Evolutionary conservation across 2,888 invertebrate species (phyloP).

Genomic region (Eretmocerus hayati): DNA sequence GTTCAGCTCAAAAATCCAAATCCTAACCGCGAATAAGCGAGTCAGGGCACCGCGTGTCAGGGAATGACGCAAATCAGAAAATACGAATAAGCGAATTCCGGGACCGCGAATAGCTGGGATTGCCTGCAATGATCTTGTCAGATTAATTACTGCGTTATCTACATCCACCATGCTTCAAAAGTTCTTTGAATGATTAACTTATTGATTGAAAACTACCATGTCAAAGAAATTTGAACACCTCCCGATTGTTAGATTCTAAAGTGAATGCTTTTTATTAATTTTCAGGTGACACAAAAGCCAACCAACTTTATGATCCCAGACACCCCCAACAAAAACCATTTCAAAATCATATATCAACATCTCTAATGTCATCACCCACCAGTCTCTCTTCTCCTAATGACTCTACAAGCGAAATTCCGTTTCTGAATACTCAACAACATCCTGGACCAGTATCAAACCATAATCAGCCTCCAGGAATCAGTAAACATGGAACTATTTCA

Average conservation of each 20-base stretch:
- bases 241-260: neutral
- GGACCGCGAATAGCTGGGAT: too few relatives aligned
- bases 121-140: too few relatives aligned
- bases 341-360: conserved; percentile 21
- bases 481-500: conserved; percentile 13
- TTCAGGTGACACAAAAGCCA: conserved; percentile 12
- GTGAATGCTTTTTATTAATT: neutral
- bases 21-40: too few relatives aligned
- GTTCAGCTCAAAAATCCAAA: too few relatives aligned
- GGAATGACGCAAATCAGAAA: too few relatives aligned
- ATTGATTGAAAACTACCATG: too few relatives aligned
- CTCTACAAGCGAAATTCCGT: conserved; percentile 23
- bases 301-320: too few relatives aligned
- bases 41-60: too few relatives aligned
- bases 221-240: neutral
- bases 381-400: conserved; percentile 32
- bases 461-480: conserved; percentile 16
- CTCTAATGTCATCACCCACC: conserved; percentile 25
- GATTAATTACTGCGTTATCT: too few relatives aligned
- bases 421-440: conserved; percentile 20
- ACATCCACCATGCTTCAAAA: too few relatives aligned
- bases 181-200: too few relatives aligned
- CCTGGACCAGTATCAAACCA: conserved; percentile 21
- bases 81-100: too few relatives aligned
- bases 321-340: conserved; percentile 16